Base-by-base conservation (phyloP, 2,113 vertebrate species). In the Furnarius figulus region DNA sequence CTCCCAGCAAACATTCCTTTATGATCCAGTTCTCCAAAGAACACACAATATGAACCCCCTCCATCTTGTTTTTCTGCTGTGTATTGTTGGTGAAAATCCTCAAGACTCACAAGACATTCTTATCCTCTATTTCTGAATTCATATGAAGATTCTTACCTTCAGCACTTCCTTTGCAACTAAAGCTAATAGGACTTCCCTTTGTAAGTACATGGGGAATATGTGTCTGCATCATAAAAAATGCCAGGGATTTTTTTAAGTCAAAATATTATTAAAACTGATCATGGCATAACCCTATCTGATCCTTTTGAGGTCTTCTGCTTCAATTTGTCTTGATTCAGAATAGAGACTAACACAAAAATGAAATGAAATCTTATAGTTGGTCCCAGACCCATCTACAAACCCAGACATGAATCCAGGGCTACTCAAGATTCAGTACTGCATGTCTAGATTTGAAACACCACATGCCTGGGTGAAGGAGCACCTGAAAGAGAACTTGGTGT, bases 31-130 rank as follows among this genome's bases (percentile, higher is more conserved):
- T 96, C 49, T 93, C 68, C 86, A 82, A 94, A 92, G 75, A 96
- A 87, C 55, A 74, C 46, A 74, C 61, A 87, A 22, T 59, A 71
- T 56, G 42, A 73, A 55, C 6, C 40, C 56, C 74, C 67, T 94
- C 52, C 62, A 23, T 95, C 95, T 94, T 86, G 44, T 33, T 94
- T 96, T 94, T 78, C 74, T 95, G 40, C 39, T 94, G 23, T 58
- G 62, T 25, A 9, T 66, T 87, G 35, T 80, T 90, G 88, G 56
- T 63, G 78, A 78, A 95, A 71, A 89, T 40, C 39, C 33, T 37
- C 5, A 2, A 63, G 71, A 49, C 16, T 67, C 62, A 28, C 71
- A 82, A 58, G 14, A 85, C 6, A 0, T 53, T 94, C 10, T 61
- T 82, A 71, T 72, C 90, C 91, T 93, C 56, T 23, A 68, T 91